These are phyloP conservation scores for Trichosurus vulpecula DNA, from an alignment of 2,797 vertebrate genomes.

Conservation along the genomic window DNA sequence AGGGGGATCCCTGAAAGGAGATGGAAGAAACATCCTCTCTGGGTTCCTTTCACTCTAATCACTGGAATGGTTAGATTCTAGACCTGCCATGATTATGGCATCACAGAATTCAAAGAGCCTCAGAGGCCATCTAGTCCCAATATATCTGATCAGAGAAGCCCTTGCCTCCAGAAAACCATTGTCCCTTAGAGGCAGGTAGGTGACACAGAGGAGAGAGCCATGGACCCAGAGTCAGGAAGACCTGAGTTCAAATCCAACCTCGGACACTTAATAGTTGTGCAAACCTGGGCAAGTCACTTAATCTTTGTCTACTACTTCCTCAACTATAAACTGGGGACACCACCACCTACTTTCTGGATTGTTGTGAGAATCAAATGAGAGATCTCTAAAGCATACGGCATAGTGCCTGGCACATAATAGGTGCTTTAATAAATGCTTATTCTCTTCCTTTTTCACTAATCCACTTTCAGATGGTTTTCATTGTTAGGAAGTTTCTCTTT, in stretches of 20 bases:
- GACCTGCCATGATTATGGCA: background rate
- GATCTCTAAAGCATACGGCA: background rate
- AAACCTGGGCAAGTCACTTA: background rate
- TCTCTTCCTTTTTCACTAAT: background rate
- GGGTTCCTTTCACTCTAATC: background rate
- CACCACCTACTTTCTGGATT: background rate
- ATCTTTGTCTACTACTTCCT: background rate
- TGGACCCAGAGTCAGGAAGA: background rate
- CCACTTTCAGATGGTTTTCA: background rate
- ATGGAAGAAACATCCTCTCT: background rate
- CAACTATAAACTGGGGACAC: background rate
- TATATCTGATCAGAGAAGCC: background rate
- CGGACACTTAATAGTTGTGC: background rate
- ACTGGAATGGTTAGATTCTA: background rate
- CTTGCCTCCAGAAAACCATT: background rate
- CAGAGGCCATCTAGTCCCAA: background rate
- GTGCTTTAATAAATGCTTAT: background rate
- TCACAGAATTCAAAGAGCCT: background rate
- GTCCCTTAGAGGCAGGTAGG: background rate
- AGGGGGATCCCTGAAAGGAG: background rate
- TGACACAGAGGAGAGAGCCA: background rate
- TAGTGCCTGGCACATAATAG: background rate
- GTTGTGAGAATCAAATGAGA: background rate
- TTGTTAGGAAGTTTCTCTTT: background rate
- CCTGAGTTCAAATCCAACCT: background rate